Conservation (phyloP, 2,888 invertebrate genomes). For the Limnephilus rhombicus region DNA sequence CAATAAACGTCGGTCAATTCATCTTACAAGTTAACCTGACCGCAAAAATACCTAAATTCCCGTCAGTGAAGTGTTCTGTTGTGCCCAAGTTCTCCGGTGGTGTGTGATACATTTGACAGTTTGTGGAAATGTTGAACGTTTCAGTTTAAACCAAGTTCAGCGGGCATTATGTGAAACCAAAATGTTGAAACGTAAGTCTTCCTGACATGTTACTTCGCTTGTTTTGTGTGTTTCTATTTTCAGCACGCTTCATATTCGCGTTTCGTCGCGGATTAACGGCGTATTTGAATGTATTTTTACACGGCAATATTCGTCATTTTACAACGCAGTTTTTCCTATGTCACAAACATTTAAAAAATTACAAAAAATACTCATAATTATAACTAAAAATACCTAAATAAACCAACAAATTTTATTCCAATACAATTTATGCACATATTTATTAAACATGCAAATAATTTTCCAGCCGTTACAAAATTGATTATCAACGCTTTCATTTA, state of each 20-base stretch:
- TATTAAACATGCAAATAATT: neutral
- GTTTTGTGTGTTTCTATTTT: neutral
- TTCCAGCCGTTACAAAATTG: neutral
- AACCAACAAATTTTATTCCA: neutral
- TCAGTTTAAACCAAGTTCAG: neutral
- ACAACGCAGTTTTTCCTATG: neutral
- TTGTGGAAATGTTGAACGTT: conserved; percentile 47
- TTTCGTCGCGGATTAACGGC: neutral
- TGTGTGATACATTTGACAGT: conserved; percentile 50
- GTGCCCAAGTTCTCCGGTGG: conserved; percentile 22
- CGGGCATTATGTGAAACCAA: conserved; percentile 39
- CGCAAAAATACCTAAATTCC: neutral
- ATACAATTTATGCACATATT: neutral
- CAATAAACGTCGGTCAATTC: neutral
- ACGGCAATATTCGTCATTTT: neutral
- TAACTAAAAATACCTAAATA: neutral
- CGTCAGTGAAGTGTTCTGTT: conserved; percentile 29
- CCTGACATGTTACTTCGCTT: neutral
- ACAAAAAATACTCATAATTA: neutral
- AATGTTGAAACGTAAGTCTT: conserved; percentile 15
- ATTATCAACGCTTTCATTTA: neutral
- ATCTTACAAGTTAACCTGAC: conserved; percentile 8
- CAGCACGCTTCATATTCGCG: neutral
- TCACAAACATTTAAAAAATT: neutral
- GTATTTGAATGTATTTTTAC: neutral